These are phyloP conservation scores for Cassiopea andromeda DNA, from an alignment of 30 jellyfish, hydroid and myxozoan genomes.

Conservation along the genomic window DNA sequence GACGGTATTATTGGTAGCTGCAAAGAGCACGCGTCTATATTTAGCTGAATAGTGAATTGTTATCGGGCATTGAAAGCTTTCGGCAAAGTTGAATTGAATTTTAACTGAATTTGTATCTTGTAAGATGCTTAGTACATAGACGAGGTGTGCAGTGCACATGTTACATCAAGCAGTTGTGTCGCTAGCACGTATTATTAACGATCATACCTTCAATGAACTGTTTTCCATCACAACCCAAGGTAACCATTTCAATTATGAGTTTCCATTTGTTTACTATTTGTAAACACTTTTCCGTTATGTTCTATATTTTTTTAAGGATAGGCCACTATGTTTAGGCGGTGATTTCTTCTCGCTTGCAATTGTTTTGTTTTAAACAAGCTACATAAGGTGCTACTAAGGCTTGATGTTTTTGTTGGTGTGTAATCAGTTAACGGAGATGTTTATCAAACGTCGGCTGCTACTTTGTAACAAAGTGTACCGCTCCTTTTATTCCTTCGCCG, in stretches of 20 bases:
- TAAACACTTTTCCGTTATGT: not conserved
- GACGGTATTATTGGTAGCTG: not conserved
- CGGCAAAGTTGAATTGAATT: conserved; percentile 11
- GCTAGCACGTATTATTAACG: not conserved
- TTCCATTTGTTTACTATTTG: not conserved
- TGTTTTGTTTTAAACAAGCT: not conserved
- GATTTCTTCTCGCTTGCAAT: too few species aligned
- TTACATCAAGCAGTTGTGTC: not conserved
- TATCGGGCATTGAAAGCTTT: not conserved
- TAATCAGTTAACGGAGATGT: not conserved
- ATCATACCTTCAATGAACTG: not conserved
- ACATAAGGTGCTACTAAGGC: not conserved
- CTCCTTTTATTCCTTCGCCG: not conserved
- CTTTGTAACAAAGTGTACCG: not conserved
- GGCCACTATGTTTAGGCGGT: too few species aligned
- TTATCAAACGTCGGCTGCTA: not conserved
- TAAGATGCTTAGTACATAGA: not conserved
- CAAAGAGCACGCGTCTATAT: not conserved
- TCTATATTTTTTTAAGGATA: too few species aligned
- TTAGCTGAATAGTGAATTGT: conserved; percentile 4
- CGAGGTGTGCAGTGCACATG: not conserved
- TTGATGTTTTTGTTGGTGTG: not conserved
- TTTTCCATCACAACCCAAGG: not conserved
- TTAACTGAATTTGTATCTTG: not conserved
- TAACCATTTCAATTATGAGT: not conserved